Conservation (phyloP, 2,888 invertebrate species). For the Subacronicta megacephala region DNA sequence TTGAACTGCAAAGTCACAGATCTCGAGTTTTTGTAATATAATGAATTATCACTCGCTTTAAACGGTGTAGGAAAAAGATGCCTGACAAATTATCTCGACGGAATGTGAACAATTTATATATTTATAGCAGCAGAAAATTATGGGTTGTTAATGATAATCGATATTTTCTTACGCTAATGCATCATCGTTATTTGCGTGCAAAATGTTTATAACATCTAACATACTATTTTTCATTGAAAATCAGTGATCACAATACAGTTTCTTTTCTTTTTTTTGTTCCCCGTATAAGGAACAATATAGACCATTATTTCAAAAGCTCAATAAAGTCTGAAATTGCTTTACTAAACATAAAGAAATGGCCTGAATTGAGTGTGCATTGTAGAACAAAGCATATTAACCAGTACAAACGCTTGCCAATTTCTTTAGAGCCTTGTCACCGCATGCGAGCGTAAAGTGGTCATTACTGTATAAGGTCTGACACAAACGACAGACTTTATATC, state of each 20-base stretch:
- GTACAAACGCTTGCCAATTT: constrained; percentile 45
- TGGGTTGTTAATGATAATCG: too few species aligned
- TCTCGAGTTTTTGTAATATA: too few species aligned
- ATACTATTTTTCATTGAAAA: too few species aligned
- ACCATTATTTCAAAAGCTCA: constrained; percentile 18
- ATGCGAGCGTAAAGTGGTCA: constrained; percentile 60
- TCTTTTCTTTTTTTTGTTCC: constrained; percentile 19
- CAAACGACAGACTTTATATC: constrained; percentile 10
- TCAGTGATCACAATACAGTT: too few species aligned
- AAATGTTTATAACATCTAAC: not conserved
- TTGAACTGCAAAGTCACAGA: too few species aligned
- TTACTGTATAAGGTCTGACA: constrained; percentile 59
- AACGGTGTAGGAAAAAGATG: too few species aligned
- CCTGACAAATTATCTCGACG: too few species aligned
- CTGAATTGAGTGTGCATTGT: constrained; percentile 14
- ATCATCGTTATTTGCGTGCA: not conserved
- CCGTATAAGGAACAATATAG: constrained; percentile 17
- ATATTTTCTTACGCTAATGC: too few species aligned
- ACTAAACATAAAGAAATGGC: constrained; percentile 15
- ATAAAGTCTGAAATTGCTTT: constrained; percentile 28
- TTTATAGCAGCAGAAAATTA: too few species aligned
- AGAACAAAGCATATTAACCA: constrained; percentile 36
- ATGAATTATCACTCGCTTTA: too few species aligned
- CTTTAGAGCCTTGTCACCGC: constrained; percentile 39
- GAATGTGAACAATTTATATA: too few species aligned